These are phyloP conservation scores for Amblyornis subalaris DNA, from an alignment of 2,113 vertebrate species.

Conservation along the genomic window DNA sequence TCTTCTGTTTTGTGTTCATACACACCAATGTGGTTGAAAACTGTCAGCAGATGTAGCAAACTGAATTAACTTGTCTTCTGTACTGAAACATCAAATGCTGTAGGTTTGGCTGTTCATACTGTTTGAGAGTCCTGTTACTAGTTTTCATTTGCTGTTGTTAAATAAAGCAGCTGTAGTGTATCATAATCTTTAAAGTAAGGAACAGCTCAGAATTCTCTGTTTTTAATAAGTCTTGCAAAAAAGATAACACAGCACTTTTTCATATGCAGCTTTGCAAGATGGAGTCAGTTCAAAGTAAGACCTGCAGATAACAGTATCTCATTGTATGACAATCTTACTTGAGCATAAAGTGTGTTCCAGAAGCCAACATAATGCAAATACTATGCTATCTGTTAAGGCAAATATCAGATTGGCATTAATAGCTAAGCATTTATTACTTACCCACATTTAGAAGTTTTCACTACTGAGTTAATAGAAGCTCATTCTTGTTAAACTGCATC, in stretches of 20 bases:
- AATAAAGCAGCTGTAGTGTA: not conserved
- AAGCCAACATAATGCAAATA: not conserved
- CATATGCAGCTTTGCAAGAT: fast-evolving
- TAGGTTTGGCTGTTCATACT: not conserved
- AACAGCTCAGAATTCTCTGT: not conserved
- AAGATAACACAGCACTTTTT: not conserved
- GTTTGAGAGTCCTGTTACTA: not conserved
- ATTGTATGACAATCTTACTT: not conserved
- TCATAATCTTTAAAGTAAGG: not conserved
- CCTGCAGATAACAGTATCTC: not conserved
- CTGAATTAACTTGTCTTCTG: not conserved
- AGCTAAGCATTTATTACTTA: not conserved
- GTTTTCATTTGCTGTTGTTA: not conserved
- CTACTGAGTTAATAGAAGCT: not conserved
- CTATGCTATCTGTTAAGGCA: not conserved
- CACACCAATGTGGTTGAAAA: fast-evolving
- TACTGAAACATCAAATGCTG: not conserved
- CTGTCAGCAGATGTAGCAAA: not conserved
- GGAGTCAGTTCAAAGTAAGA: not conserved
- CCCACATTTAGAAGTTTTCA: not conserved
- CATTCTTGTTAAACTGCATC: not conserved
- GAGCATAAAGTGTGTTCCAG: not conserved
- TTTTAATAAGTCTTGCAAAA: not conserved
- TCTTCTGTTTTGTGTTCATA: not conserved
- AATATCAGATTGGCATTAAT: not conserved